Evolutionary conservation across 2,888 invertebrate genomes (phyloP).

Genomic region (Drosophila atroscutellata): DNA sequence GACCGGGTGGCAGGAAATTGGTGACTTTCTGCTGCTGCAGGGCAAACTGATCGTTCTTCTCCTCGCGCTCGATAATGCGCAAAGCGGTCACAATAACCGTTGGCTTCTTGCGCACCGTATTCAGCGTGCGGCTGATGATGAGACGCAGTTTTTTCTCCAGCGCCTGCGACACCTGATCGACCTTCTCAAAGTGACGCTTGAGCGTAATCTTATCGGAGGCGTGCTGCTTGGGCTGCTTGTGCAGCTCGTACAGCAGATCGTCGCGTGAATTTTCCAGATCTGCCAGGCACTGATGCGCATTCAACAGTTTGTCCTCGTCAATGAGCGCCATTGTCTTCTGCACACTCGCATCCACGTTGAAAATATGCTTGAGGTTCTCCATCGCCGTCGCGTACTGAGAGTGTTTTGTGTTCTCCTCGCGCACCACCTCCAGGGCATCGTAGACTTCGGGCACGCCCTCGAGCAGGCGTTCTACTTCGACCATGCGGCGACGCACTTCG

Average conservation of each 20-base stretch:
- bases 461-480: conserved; percentile 91
- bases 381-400: conserved; percentile 99
- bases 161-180: conserved; percentile 94
- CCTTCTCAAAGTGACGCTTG: conserved; percentile 98
- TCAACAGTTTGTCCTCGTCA: conserved; percentile 96
- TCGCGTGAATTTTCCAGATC: conserved; percentile 98
- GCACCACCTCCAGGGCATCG: conserved; percentile 92
- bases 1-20: conserved; percentile 96
- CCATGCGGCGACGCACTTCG: conserved; percentile 90
- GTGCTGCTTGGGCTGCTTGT: conserved; percentile 96
- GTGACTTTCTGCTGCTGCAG: conserved; percentile 87
- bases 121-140: conserved; percentile 94
- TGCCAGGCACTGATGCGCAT: conserved; percentile 96
- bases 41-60: conserved; percentile 96
- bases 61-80: conserved; percentile 98
- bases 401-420: conserved; percentile 96
- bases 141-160: conserved; percentile 96
- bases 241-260: conserved; percentile 96
- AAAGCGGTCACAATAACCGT: conserved; percentile 98
- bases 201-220: conserved; percentile 94
- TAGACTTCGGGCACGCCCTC: conserved; percentile 92
- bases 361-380: conserved; percentile 99
- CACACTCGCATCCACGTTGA: conserved; percentile 98
- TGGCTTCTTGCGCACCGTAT: conserved; percentile 97
- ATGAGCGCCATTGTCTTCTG: conserved; percentile 97